Base-by-base conservation (phyloP, 2,113 vertebrate species). In the Eulacestoma nigropectus region DNA sequence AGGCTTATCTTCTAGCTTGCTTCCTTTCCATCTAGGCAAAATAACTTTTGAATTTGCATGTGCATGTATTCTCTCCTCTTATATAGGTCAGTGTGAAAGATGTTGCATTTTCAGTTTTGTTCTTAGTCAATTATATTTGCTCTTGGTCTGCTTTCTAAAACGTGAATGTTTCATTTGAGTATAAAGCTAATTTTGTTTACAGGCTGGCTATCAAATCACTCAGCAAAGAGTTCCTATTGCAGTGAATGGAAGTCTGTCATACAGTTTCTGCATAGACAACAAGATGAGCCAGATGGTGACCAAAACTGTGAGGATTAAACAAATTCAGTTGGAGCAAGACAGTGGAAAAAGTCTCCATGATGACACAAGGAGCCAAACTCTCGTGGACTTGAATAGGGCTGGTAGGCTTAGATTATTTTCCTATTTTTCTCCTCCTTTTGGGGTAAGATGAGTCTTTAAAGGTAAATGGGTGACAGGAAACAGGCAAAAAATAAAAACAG, bases 181-280 rank as follows among this genome's bases (percentile, higher is more conserved):
- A 6, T 65, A 64, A 93, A 84, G 27, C 12, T 76, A 78, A 30
- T 97, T 92, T 91, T 96, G 72, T 79, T 35, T 94, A 84, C 97
- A 99, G 99, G 98, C 99, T 16, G 99, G 99, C 94, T 99, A 99
- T 98, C 99, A 99, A 96, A 99, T 99, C 93, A 99, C 99, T 69
- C 99, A 99, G 95, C 99, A 99, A 85, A 98, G 99, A 94, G 97
- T 98, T 94, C 99, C 99, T 29, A 97, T 99, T 12, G 99, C 99
- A 1, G 98, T 98, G 62, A 98, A 98, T 20, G 99, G 99, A 68
- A 88, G 64, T 57, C 95, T 99, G 90, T 97, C 90, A 2, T 99
- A 99, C 96, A 97, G 97, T 90, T 33, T 98, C 90, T 96, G 97
- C 49, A 78, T 82, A 64, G 98, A 98, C 74, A 97, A 89, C 62